These are phyloP conservation scores for Macrophya annulata DNA, from an alignment of 2,888 invertebrate genomes.

Conservation along the genomic window DNA sequence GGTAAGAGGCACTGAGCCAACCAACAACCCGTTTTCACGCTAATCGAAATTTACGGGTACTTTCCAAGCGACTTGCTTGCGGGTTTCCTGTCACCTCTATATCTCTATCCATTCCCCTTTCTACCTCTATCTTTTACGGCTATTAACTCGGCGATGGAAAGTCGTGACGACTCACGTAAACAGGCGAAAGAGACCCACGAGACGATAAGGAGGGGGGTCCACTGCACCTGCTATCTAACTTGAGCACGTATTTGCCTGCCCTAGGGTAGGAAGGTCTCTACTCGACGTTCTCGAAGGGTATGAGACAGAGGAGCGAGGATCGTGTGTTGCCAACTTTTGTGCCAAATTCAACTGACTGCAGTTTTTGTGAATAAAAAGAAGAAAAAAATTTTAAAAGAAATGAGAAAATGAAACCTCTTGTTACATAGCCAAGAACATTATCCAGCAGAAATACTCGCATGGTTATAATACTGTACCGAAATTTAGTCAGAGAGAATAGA, in stretches of 20 bases:
- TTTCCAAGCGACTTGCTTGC: constrained; percentile 61
- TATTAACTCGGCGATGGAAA: constrained; percentile 55
- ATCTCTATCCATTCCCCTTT: constrained; percentile 27
- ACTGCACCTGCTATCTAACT: constrained; percentile 30
- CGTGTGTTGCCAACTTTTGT: constrained; percentile 34
- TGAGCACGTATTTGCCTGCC: constrained; percentile 27
- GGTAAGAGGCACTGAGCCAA: constrained; percentile 25
- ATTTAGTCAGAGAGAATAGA: background rate
- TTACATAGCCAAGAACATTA: constrained; percentile 20
- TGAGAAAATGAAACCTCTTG: constrained; percentile 16
- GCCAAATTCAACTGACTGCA: constrained; percentile 25
- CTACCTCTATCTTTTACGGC: constrained; percentile 54
- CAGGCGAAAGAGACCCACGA: constrained; percentile 43
- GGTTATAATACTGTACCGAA: background rate
- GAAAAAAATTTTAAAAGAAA: background rate
- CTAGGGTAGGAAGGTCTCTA: background rate
- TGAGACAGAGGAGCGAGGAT: background rate
- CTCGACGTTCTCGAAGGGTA: background rate
- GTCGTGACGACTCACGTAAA: constrained; percentile 56
- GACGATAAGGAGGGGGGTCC: background rate
- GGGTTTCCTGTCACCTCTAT: constrained; percentile 58
- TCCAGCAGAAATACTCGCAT: background rate
- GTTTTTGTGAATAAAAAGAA: background rate
- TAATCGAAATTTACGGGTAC: constrained; percentile 63
- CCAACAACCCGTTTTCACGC: constrained; percentile 47